Base-by-base conservation (phyloP, 1,140 invertebrate genomes). In the Sitodiplosis mosellana region DNA sequence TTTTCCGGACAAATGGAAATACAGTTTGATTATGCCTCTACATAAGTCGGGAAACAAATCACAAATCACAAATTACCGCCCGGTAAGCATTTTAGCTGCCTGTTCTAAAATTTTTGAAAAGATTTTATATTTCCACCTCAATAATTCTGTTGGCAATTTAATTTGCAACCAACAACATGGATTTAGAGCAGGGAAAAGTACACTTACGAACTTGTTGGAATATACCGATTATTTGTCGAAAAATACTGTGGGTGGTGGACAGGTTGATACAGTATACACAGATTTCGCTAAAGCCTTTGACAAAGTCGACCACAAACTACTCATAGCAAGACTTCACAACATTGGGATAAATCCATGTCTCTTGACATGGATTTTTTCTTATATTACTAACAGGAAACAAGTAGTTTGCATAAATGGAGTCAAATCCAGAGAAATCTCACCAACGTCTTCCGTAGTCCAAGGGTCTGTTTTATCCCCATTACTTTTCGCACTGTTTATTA, bases 201-300 rank as follows among this genome's bases (percentile, higher is more conserved):
- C 48, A 4, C 5, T 20, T 3, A 54, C 47, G 1, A 51, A 49
- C 19, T 38, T 53, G 5, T 12, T 49, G 14, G 8, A 42, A 12
- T 51, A 43, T 33, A 33, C 33, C 27, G 42, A 51, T 18, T 27
- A 20, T 12, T 7, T 53, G 2, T 19, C 41, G 3, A 15, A 37
- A 6, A 17, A 12, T 6, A 1, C 53, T 7, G 48, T 33, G 18
- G 41, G 33, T 20, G 51, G 49, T 18, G 10, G 18, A 22, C 53
- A 58, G 36, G 50, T 56, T 22, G 55, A 54, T 48, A 48, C 49
- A n/a, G 53, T 53, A 21, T 52, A 56, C 27, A 52, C 49, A 10
- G 56, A 56, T 45, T 55, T 55, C 44, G 17, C 45, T 15, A 56
- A 54, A 36, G 52, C 52, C 2, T 56, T 56, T 49, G 55, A 58